These are phyloP conservation scores for Eulemur mongoz DNA, from an alignment of 2,797 vertebrate genomes.

Conservation along the genomic window DNA sequence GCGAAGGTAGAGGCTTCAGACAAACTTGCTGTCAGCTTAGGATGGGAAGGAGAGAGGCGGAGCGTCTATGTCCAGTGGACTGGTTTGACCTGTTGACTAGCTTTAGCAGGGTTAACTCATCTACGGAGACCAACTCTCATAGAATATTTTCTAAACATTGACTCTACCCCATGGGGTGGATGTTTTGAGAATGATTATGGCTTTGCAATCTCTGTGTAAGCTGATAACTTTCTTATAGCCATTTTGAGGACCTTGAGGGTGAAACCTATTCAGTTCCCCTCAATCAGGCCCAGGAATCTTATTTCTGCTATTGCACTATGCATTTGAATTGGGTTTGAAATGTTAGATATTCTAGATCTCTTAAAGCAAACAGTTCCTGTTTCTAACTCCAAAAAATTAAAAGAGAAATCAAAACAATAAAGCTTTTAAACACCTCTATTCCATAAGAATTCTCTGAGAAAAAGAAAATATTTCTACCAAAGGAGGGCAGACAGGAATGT, in stretches of 20 bases:
- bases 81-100: not conserved
- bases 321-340: constrained; percentile 35
- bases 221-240: not conserved
- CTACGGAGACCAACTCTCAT: not conserved
- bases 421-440: not conserved
- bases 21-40: not conserved
- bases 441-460: constrained; percentile 41
- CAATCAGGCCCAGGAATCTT: not conserved
- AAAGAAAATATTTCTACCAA: not conserved
- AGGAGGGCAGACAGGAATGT: not conserved
- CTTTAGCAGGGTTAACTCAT: not conserved
- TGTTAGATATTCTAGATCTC: not conserved
- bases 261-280: not conserved
- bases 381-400: constrained; percentile 6
- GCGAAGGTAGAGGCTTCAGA: not conserved
- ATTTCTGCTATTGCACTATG: not conserved
- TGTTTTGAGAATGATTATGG: not conserved
- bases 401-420: not conserved
- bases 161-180: not conserved
- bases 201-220: not conserved
- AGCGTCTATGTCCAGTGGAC: fast-evolving
- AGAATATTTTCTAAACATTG: not conserved
- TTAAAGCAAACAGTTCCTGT: not conserved
- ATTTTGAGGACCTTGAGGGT: not conserved
- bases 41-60: not conserved